Evolutionary conservation across 2,113 vertebrate genomes (phyloP).

Genomic region (Pachyramphus minor): DNA sequence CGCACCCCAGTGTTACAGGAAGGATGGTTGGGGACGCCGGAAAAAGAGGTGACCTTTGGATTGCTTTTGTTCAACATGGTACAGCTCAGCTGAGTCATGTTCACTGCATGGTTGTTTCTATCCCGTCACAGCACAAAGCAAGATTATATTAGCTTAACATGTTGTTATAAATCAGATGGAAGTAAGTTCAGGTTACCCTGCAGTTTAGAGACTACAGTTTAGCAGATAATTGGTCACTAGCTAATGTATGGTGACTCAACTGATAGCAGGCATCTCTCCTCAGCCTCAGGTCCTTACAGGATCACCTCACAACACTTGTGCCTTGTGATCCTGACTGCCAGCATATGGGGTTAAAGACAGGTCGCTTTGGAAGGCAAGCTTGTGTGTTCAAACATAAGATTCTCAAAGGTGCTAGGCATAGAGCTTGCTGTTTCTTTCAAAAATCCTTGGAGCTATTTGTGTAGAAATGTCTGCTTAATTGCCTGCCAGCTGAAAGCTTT

Average conservation of each 20-base stretch:
- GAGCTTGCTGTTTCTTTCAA: not conserved
- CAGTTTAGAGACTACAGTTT: not conserved
- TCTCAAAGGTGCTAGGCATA: not conserved
- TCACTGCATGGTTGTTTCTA: not conserved
- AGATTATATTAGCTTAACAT: not conserved
- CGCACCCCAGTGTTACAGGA: conserved; percentile 6
- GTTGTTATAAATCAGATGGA: not conserved
- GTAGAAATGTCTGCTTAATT: not conserved
- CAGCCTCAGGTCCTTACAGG: not conserved
- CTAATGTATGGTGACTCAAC: not conserved
- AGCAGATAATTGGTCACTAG: not conserved
- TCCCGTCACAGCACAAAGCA: not conserved
- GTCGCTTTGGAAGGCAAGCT: not conserved
- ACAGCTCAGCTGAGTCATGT: not conserved
- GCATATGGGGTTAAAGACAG: not conserved
- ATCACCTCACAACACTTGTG: not conserved
- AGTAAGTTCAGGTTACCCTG: not conserved
- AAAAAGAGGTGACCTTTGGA: not conserved
- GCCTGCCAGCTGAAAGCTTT: not conserved
- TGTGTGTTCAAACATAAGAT: not conserved
- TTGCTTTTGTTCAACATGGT: not conserved
- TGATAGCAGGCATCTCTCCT: not conserved
- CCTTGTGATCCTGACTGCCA: not conserved
- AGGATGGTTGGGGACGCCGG: not conserved
- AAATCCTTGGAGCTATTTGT: not conserved